phyloP scores from a whole-genome alignment of 2,113 vertebrate genomes.

The Salvelinus alpinus region DNA sequence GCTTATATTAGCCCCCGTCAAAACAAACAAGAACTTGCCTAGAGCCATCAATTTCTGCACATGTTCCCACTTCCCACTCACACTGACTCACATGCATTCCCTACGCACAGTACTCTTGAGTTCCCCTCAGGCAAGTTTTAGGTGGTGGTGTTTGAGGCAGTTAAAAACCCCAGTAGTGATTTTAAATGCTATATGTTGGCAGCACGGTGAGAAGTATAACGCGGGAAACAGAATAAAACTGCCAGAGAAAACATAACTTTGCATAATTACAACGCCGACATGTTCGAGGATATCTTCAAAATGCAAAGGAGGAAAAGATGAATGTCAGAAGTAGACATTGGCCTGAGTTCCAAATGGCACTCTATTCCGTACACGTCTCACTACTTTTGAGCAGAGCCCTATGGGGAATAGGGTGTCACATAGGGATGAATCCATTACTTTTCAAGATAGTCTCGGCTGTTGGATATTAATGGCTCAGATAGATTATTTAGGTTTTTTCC shows the following conservation, averaged over 20 bases:
- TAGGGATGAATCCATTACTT: no score
- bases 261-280: constrained; percentile 33
- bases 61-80: not conserved
- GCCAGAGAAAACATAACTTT: constrained; percentile 35
- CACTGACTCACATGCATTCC: not conserved
- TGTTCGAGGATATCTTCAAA: constrained; percentile 20
- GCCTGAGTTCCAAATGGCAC: not conserved
- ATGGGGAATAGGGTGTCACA: no score
- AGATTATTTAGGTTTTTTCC: constrained; percentile 1
- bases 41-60: no score
- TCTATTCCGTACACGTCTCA: no score
- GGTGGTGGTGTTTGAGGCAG: not conserved
- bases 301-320: constrained; percentile 13
- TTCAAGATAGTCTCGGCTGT: constrained; percentile 2
- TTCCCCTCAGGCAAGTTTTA: not conserved
- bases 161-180: constrained; percentile 20
- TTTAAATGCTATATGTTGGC: constrained; percentile 57
- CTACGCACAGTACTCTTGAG: not conserved
- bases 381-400: no score
- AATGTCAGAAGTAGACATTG: constrained; percentile 29
- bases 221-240: not conserved
- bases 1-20: no score
- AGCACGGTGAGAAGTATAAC: constrained; percentile 25
- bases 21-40: no score
- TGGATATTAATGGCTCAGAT: not conserved